Conservation (phyloP, 2,113 vertebrate species). For the Haliaeetus leucogaster region DNA sequence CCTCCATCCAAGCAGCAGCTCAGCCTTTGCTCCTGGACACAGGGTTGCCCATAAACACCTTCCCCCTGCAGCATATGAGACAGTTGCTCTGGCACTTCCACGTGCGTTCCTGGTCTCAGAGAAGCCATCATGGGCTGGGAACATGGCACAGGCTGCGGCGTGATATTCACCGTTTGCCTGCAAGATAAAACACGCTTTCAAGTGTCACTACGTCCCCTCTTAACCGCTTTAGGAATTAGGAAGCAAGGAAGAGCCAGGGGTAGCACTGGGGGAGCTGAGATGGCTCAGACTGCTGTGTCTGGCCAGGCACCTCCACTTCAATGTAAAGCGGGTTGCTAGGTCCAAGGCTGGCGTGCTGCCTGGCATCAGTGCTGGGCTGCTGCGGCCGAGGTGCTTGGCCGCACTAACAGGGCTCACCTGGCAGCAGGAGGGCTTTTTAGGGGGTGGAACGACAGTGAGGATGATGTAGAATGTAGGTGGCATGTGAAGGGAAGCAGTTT, state of each 20-base stretch:
- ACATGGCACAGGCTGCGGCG: accelerated
- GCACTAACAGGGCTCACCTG: background rate
- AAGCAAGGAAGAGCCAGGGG: background rate
- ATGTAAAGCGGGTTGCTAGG: accelerated
- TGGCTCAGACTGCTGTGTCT: background rate
- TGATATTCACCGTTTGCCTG: background rate
- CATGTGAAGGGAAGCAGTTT: accelerated
- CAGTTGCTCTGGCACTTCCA: background rate
- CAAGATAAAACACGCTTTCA: background rate
- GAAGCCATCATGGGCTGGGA: background rate
- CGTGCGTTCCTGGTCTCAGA: accelerated
- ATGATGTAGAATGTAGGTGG: background rate
- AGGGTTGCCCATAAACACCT: background rate
- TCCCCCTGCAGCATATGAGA: background rate
- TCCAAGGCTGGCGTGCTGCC: background rate
- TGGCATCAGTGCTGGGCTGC: background rate
- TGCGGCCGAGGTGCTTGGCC: accelerated
- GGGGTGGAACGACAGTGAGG: background rate
- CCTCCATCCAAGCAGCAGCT: background rate
- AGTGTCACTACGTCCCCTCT: background rate
- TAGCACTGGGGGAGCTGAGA: background rate
- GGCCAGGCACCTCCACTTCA: background rate
- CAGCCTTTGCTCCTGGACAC: background rate
- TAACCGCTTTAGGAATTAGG: background rate
- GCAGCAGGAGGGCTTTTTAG: background rate